These are phyloP conservation scores for Helicolenus hilgendorfi DNA, from an alignment of 2,797 vertebrate species.

Conservation along the genomic window DNA sequence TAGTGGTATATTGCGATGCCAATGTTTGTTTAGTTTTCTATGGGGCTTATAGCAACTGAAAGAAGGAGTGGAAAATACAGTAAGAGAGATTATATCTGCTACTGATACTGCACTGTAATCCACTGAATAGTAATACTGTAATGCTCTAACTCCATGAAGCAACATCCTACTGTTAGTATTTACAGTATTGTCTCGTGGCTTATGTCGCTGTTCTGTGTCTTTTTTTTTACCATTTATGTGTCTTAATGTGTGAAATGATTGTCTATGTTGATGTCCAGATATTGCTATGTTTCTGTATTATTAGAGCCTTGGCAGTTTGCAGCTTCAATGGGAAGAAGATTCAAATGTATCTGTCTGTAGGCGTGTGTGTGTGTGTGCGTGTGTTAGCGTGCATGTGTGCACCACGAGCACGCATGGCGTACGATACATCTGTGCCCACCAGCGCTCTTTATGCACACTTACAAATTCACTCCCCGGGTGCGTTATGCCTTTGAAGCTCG, in stretches of 20 bases:
- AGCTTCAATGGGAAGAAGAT: background rate
- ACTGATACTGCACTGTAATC: slow-evolving; percentile 11
- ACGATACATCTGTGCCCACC: slow-evolving; percentile 40
- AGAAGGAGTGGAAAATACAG: background rate
- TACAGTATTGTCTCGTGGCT: background rate
- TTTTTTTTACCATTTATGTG: background rate
- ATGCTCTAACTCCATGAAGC: background rate
- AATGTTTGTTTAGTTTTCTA: background rate
- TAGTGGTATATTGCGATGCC: background rate
- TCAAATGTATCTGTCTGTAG: background rate
- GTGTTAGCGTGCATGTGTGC: background rate
- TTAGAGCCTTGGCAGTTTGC: background rate
- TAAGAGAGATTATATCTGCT: slow-evolving; percentile 23
- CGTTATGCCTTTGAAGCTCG: slow-evolving; percentile 73
- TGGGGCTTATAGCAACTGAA: background rate
- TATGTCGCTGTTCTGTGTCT: background rate
- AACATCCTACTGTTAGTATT: background rate
- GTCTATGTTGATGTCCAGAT: background rate
- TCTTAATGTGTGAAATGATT: background rate
- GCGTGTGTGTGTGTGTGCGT: background rate
- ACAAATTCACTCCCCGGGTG: slow-evolving; percentile 51
- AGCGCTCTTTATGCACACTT: slow-evolving; percentile 50
- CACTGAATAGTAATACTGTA: slow-evolving; percentile 3
- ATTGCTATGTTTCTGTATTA: background rate
- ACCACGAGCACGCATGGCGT: background rate